A percentile compares a stretch with the other conserved stretches of the same genome.
Evolutionary conservation across 2,888 invertebrate genomes (phyloP).

Genomic region (Drosophila algonquin): DNA sequence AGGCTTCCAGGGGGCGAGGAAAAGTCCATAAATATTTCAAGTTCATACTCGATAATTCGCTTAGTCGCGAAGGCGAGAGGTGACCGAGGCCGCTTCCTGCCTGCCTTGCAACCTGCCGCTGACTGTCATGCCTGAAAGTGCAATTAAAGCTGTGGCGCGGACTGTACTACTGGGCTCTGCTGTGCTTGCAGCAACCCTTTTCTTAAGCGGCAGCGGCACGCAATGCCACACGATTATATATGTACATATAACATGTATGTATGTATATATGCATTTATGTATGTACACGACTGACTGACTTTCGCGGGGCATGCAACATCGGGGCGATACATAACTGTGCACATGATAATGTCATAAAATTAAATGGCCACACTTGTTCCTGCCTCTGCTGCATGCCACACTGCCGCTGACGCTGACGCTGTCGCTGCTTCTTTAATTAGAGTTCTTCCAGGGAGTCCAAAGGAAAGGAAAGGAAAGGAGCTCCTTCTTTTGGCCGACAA

Average conservation of each 20-base stretch:
- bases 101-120: slow-evolving; percentile 19
- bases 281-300: slow-evolving; percentile 19
- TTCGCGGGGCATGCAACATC: slow-evolving; percentile 8
- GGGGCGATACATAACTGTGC: slow-evolving; percentile 55
- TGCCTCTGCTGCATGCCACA: slow-evolving; percentile 19
- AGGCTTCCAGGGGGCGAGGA: too few relatives aligned
- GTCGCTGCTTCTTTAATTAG: slow-evolving; percentile 65
- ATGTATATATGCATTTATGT: too few relatives aligned
- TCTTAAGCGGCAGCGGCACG: not conserved
- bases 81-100: too few relatives aligned
- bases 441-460: slow-evolving; percentile 63
- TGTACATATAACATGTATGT: slow-evolving; percentile 43
- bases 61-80: too few relatives aligned
- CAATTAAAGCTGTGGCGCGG: slow-evolving; percentile 21
- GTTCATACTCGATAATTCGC: too few relatives aligned
- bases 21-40: too few relatives aligned
- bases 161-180: not conserved
- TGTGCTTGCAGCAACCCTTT: slow-evolving; percentile 21
- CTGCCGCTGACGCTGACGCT: slow-evolving; percentile 9
- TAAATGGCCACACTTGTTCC: slow-evolving; percentile 77
- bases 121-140: slow-evolving; percentile 21
- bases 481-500: slow-evolving; percentile 20
- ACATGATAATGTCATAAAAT: slow-evolving; percentile 79
- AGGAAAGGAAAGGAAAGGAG: slow-evolving; percentile 8
- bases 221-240: slow-evolving; percentile 39